These are phyloP conservation scores for Acanthurus lineatus DNA, from an alignment of 2,797 vertebrate species.

Conservation along the genomic window DNA sequence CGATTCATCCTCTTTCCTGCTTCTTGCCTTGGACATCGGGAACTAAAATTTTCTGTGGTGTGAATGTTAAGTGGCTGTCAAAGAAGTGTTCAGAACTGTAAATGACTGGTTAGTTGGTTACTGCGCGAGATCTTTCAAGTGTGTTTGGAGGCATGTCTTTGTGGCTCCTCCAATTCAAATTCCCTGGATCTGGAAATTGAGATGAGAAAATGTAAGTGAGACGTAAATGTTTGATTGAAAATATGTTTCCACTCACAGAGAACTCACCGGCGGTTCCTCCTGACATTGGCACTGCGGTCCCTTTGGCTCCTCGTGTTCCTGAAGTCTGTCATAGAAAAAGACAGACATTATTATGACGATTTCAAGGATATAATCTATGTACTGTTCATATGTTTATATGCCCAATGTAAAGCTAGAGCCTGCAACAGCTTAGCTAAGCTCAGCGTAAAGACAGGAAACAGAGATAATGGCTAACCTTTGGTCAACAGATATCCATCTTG, in stretches of 20 bases:
- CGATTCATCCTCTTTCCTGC: slow-evolving; percentile 7
- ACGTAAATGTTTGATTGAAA: background rate
- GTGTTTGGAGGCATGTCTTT: slow-evolving; percentile 64
- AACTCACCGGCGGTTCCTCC: slow-evolving; percentile 44
- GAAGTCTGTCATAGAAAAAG: slow-evolving; percentile 26
- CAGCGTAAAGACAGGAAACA: background rate
- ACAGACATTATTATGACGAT: background rate
- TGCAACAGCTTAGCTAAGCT: background rate
- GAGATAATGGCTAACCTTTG: no score
- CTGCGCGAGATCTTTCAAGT: slow-evolving; percentile 4
- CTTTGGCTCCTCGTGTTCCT: background rate
- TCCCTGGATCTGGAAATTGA: slow-evolving; percentile 27
- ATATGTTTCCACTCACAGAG: background rate
- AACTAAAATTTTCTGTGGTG: slow-evolving; percentile 5
- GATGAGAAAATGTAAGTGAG: slow-evolving; percentile 22
- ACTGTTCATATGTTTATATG: background rate
- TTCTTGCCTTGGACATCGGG: slow-evolving; percentile 6
- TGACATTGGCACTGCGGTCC: background rate
- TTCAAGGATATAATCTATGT: background rate
- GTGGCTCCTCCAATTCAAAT: slow-evolving; percentile 60
- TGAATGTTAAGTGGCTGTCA: background rate
- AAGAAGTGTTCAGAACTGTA: slow-evolving; percentile 11
- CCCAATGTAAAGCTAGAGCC: background rate
- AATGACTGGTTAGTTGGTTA: slow-evolving; percentile 13
- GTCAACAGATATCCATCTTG: no score